Evolutionary conservation across 2,888 invertebrate genomes (phyloP), one percentile per base, ranked within the genome.

Genomic region (Venusia cambrica): DNA sequence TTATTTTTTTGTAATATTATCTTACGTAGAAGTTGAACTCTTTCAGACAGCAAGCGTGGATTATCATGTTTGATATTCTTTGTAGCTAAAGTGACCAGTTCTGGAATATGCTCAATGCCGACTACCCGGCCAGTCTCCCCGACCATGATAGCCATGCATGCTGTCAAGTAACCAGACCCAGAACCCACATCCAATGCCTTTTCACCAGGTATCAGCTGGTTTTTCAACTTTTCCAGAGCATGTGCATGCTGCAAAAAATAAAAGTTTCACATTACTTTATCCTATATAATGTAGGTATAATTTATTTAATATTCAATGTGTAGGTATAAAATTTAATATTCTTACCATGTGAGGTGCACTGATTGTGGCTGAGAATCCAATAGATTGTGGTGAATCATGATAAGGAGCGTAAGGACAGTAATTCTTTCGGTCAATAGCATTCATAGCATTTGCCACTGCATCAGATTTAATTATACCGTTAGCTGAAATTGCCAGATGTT

Each of bases 261-360:
- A 12, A 33, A 16, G 12, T 4, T 28, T 9, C 4, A 4, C 6
- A 21, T 11, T 5, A 5, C 5, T 8, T 11, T 21, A n/a, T n/a
- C 2, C n/a, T 11, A 19, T 9, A 3, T 19, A 4, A 5, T 19
- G n/a, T n/a, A n/a, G n/a, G n/a, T n/a, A n/a, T n/a, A n/a, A n/a
- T 19, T 19, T 19, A 1, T 1, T 3, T 4, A 4, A 8, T 16
- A 2, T n/a, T 24, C 14, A 5, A 3, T 4, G 12, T n/a, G 14
- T 12, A 28, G n/a, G n/a, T n/a, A n/a, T n/a, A n/a, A n/a, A n/a
- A n/a, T n/a, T n/a, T n/a, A 15, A 2, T 8, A 19, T 15, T 32
- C 28, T 68, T 80, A 96, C 96, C 97, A 98, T 98, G 71, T 98
- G 97, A 5, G 98, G 98, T 15, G 98, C 98, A 79, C 96, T 96